These are phyloP conservation scores for Oreochromis grahami DNA, from an alignment of 2,797 vertebrate genomes.

Conservation along the genomic window DNA sequence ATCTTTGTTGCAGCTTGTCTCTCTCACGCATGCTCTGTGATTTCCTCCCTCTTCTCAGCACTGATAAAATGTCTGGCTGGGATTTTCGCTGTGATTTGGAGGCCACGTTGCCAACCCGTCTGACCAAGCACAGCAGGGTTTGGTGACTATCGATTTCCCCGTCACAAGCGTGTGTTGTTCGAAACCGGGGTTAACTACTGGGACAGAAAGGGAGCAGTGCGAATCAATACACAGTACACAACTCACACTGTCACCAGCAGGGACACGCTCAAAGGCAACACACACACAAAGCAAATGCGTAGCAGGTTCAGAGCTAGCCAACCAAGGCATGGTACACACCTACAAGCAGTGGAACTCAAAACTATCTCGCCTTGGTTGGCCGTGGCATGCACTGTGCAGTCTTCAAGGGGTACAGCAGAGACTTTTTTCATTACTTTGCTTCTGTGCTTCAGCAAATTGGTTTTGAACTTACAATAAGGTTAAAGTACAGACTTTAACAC, in stretches of 20 bases:
- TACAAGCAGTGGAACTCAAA: neutral
- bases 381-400: neutral
- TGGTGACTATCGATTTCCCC: conserved; percentile 38
- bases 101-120: neutral
- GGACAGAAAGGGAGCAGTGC: conserved; percentile 16
- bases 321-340: neutral
- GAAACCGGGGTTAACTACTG: conserved; percentile 48
- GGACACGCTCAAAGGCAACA: neutral
- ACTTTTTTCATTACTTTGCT: neutral
- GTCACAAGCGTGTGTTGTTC: conserved; percentile 21
- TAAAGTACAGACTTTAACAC: neutral
- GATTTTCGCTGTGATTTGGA: neutral
- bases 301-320: neutral
- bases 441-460: neutral
- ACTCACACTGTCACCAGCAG: conserved; percentile 9
- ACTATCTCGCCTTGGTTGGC: neutral
- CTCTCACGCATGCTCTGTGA: neutral
- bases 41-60: neutral
- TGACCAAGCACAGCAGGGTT: neutral
- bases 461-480: neutral
- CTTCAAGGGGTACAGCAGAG: neutral
- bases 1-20: neutral
- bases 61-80: conserved; percentile 6
- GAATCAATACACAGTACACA: conserved; percentile 32
- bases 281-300: neutral